Base-by-base conservation (phyloP, 2,888 invertebrate species). In the Tenthredo mesomela region DNA sequence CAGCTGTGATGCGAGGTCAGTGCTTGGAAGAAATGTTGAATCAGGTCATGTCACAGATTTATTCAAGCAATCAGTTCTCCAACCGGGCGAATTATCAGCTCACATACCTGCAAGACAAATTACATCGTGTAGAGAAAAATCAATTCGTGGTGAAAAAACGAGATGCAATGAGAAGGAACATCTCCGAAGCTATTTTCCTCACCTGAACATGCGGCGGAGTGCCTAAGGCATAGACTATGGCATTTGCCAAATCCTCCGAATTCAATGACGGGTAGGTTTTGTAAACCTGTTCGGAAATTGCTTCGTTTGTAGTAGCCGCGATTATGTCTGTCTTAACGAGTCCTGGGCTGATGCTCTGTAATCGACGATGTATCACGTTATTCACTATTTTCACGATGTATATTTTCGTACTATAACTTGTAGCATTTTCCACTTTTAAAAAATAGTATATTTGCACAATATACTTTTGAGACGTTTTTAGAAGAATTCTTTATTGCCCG, bases 301-400 rank as follows among this genome's bases (percentile, higher is more conserved):
- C 82, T 33, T 87, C 86, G 1, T 88, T n/a, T 0, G 88, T 87
- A 15, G 86, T 82, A 0, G 47, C 80, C 0, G 80, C 84, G 10
- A 90, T n/a, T 88, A 92, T 88, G 6, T 91, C 91, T 0, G 93
- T 93, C 6, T 86, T 85, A 0, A 93, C 93, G 0, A 88, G 86
- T 12, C 92, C 93, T 0, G 93, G 93, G 80, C 92, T 93, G 71
- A 93, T 88, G 73, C 90, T 92, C 93, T 93, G 85, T 2, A 85
- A 85, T 67, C 9, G 84, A 75, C n/a, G 54, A 50, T 73, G 10
- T 47, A 71, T 71, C n/a, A 6, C 40, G 7, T 33, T 7, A 71
- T 5, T 77, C 2, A 77, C 50, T 50, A 18, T 25, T 15, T 9
- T 33, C 21, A 75, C 33, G 18, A 43, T 9, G 0, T 18, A n/a